phyloP scores from a whole-genome alignment of 1,140 invertebrate species.

The Cherax destructor region DNA sequence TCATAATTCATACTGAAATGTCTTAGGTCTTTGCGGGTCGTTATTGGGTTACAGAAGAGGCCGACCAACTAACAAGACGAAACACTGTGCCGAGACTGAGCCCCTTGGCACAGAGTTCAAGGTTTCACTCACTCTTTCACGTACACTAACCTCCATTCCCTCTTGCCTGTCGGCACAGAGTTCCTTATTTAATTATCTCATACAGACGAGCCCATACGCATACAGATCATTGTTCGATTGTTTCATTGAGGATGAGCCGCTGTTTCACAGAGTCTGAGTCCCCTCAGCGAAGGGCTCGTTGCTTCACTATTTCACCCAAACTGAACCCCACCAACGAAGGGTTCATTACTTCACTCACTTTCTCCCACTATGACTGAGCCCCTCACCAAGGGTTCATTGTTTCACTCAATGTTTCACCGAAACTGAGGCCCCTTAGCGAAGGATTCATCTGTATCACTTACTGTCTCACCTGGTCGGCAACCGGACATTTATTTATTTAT shows the following conservation, averaged over 20 bases:
- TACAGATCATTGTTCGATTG: too few species aligned
- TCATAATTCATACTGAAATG: slow-evolving; percentile 8
- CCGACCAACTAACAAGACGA: background rate
- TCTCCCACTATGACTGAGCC: slow-evolving; percentile 34
- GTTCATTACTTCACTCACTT: slow-evolving; percentile 10
- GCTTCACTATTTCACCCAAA: slow-evolving; percentile 18
- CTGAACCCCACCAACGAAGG: slow-evolving; percentile 53
- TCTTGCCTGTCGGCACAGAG: too few species aligned
- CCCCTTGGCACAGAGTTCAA: slow-evolving; percentile 49
- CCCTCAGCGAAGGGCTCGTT: too few species aligned
- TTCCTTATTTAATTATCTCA: too few species aligned
- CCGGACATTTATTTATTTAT: background rate
- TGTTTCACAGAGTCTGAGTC: too few species aligned
- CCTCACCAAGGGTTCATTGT: slow-evolving; percentile 42
- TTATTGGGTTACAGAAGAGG: background rate
- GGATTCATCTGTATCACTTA: slow-evolving; percentile 12
- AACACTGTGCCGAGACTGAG: slow-evolving; percentile 60
- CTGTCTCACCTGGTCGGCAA: background rate
- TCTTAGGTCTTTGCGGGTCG: background rate
- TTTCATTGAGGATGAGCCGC: too few species aligned
- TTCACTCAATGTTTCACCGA: slow-evolving; percentile 16
- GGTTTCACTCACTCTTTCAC: background rate
- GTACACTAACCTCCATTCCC: too few species aligned
- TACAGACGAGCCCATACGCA: too few species aligned
- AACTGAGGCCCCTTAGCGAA: slow-evolving; percentile 51